Base-by-base conservation (phyloP, 2,113 vertebrate genomes). In the Hyla sarda region DNA sequence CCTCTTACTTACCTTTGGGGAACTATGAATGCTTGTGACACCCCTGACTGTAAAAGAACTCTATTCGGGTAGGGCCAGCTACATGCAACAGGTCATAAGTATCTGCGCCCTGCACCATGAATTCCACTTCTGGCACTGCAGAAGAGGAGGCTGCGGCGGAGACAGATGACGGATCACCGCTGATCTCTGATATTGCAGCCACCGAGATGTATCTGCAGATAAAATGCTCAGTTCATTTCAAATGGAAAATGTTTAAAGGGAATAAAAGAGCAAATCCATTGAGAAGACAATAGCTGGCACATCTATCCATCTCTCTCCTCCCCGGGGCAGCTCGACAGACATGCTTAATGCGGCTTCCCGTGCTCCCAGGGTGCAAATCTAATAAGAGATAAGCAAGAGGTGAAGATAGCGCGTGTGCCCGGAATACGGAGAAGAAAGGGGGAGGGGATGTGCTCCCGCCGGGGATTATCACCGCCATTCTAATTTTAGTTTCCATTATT, bases 351-450 rank as follows among this genome's bases (percentile, higher is more conserved):
- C 82, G 90, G 87, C 91, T 76, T 85, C 87, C 87, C 25, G 80
- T 87, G 89, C 87, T 90, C 92, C 88, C 85, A 87, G 82, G 89
- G 92, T 90, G 88, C 91, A 92, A 92, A 93, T 90, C 92, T 91
- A 93, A 91, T 86, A 89, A 88, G 88, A 92, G 88, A 90, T 32
- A 90, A 90, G 85, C 52, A 48, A 58, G 30, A 86, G 77, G 85
- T 81, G 77, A 73, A 73, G 54, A 73, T 23, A 41, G 75, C 72
- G 75, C 10, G 56, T 79, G 83, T 79, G 72, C 72, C 56, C 25
- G 41, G 83, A 84, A 76, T 84, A 77, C 62, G 75, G 41, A 76
- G 56, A n/a, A 84, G 83, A 16, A 37, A 10, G 32, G 82, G 72
- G 56, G 54, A 45, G 71, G 14, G 54, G 34, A 25, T 8, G 2